These are phyloP conservation scores for Anthophora plumipes DNA, from an alignment of 2,888 invertebrate genomes.

Conservation along the genomic window DNA sequence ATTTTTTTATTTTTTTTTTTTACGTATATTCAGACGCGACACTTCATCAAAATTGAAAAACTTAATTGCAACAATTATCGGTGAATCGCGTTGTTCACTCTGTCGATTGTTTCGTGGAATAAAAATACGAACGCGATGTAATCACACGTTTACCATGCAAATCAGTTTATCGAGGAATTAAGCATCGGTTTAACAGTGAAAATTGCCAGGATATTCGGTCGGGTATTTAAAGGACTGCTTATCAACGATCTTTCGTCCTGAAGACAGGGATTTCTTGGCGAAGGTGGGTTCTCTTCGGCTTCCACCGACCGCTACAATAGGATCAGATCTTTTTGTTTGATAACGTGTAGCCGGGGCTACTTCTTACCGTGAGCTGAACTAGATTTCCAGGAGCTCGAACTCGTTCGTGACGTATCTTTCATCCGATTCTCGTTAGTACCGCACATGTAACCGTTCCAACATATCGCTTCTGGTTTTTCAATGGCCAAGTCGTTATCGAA, in stretches of 20 bases:
- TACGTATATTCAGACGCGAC: neutral
- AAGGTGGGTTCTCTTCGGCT: neutral
- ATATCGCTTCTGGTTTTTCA: neutral
- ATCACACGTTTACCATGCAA: neutral
- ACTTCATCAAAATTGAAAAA: neutral
- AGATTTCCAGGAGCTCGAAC: constrained; percentile 31
- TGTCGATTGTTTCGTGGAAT: neutral
- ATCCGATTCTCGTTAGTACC: constrained; percentile 42
- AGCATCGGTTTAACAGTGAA: neutral
- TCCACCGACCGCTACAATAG: constrained; percentile 32
- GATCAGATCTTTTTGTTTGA: constrained; percentile 48
- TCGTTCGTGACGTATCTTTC: constrained; percentile 47
- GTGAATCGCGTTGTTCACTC: neutral
- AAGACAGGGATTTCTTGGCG: constrained; percentile 5
- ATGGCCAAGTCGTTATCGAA: neutral
- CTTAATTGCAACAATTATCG: neutral
- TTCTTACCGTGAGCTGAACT: constrained; percentile 38
- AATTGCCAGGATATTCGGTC: neutral
- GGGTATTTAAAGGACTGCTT: constrained; percentile 22
- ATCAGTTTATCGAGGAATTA: constrained; percentile 5
- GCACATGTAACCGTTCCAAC: constrained; percentile 12
- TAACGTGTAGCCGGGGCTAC: constrained; percentile 12
- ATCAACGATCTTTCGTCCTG: constrained; percentile 24
- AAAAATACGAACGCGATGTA: too few relatives aligned
- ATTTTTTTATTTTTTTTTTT: too few relatives aligned